Evolutionary conservation across 2,113 vertebrate species (phyloP).

Genomic region (Eublepharis macularius): DNA sequence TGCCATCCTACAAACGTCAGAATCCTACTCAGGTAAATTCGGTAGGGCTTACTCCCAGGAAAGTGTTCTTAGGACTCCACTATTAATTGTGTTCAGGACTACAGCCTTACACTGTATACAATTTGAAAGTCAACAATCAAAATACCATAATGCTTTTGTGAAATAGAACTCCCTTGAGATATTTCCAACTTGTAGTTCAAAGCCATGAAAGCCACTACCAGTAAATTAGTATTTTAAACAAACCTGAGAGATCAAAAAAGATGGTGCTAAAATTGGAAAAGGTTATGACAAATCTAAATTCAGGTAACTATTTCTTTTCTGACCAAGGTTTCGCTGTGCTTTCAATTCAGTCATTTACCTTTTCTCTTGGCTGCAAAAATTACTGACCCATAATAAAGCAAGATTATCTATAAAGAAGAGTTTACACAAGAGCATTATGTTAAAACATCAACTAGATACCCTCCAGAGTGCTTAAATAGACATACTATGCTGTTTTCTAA

Average conservation of each 20-base stretch:
- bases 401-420: neutral
- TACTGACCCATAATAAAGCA: neutral
- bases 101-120: neutral
- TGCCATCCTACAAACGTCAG: too few species aligned
- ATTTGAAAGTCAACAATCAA: neutral
- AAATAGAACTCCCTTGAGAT: neutral
- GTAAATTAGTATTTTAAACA: neutral
- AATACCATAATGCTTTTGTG: neutral
- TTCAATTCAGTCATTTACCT: neutral
- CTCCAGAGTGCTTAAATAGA: neutral
- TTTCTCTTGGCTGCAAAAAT: neutral
- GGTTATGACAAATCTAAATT: neutral
- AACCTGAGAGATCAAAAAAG: neutral
- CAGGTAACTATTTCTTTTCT: neutral
- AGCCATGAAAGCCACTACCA: neutral
- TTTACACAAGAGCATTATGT: constrained; percentile 24
- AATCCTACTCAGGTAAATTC: neutral
- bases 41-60: neutral
- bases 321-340: constrained; percentile 1
- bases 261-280: neutral
- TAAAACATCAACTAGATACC: neutral
- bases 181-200: neutral
- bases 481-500: constrained; percentile 40
- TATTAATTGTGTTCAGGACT: neutral
- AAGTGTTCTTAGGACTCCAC: neutral